Evolutionary conservation across 2,888 invertebrate genomes (phyloP).

Genomic region (Sesamia inferens): DNA sequence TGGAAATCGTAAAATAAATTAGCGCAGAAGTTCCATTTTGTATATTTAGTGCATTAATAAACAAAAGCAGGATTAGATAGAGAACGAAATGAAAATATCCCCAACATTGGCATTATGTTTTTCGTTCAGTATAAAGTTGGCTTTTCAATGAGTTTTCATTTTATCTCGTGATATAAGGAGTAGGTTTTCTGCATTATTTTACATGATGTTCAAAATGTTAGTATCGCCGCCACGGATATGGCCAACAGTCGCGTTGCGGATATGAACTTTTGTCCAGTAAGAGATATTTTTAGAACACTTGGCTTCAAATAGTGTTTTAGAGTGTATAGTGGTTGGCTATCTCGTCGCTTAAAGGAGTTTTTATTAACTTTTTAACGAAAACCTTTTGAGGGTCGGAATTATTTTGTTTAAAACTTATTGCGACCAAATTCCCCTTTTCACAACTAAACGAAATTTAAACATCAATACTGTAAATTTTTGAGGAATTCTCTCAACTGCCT

Average conservation of each 20-base stretch:
- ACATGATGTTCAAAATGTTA: slow-evolving; percentile 24
- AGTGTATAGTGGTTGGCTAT: slow-evolving; percentile 26
- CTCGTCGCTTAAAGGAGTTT: not conserved
- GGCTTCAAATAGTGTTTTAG: slow-evolving; percentile 38
- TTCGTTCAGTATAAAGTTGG: not conserved
- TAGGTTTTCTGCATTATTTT: slow-evolving; percentile 25
- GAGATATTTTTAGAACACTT: slow-evolving; percentile 48
- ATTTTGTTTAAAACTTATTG: not conserved
- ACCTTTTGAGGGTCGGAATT: not conserved
- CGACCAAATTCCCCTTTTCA: too few relatives aligned
- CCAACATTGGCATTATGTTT: not conserved
- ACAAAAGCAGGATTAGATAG: not conserved
- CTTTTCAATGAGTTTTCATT: not conserved
- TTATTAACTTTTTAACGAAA: not conserved
- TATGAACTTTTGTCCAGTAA: slow-evolving; percentile 59
- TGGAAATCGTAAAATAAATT: slow-evolving; percentile 6
- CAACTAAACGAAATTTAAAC: too few relatives aligned
- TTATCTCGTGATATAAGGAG: not conserved
- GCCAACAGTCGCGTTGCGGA: slow-evolving; percentile 47
- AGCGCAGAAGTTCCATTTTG: slow-evolving; percentile 25
- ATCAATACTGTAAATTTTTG: too few relatives aligned
- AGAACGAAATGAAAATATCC: not conserved
- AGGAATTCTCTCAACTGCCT: too few relatives aligned
- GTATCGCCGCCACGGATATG: slow-evolving; percentile 62
- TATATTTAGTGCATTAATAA: not conserved